Evolutionary conservation across 2,113 vertebrate genomes (phyloP).

Genomic region (Epinephelus moara): DNA sequence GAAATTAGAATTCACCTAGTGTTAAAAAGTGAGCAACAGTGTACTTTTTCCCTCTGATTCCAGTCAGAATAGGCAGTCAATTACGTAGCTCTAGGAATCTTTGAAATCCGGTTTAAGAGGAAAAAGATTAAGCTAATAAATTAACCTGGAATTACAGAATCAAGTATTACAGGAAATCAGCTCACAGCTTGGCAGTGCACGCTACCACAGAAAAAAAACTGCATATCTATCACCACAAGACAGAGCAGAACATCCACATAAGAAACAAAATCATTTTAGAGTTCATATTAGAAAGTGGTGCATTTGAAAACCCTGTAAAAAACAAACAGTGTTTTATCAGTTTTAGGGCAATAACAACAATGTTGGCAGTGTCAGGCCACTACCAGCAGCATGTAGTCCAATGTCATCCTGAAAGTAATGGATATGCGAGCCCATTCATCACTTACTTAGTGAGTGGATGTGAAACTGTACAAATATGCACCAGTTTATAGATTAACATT

Average conservation of each 20-base stretch:
- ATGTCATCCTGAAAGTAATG: constrained; percentile 49
- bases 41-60: constrained; percentile 4
- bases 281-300: background rate
- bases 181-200: background rate
- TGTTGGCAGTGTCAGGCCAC: constrained; percentile 17
- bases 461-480: constrained; percentile 30
- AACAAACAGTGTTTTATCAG: background rate
- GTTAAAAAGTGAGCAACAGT: constrained; percentile 44
- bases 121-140: constrained; percentile 28
- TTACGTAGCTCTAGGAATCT: constrained; percentile 26
- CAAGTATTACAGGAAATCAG: constrained; percentile 27
- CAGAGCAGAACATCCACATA: background rate
- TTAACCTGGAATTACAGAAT: constrained; percentile 34
- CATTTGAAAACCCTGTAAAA: background rate
- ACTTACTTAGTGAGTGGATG: constrained; percentile 28
- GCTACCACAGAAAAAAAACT: background rate
- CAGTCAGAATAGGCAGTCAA: constrained; percentile 9
- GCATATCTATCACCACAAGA: background rate
- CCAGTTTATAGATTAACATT: constrained; percentile 41
- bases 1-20: constrained; percentile 55
- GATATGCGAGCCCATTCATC: constrained; percentile 48
- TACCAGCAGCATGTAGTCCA: constrained; percentile 20
- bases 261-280: background rate
- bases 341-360: background rate
- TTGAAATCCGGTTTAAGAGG: constrained; percentile 37